Conservation (phyloP, 1,140 invertebrate genomes). For the Cydia amplana region DNA sequence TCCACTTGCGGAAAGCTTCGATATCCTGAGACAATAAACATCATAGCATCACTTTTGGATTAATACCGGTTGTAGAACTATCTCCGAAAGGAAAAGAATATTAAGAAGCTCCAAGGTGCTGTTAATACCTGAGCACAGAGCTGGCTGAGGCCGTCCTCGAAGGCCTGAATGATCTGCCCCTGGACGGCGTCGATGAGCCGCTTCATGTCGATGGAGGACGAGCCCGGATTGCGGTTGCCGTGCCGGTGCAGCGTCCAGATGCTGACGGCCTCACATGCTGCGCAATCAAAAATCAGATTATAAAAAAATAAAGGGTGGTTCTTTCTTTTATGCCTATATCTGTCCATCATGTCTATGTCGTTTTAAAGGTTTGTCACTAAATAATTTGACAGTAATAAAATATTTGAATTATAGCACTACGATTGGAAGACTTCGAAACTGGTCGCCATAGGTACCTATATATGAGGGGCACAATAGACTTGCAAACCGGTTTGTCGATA, state of each 20-base stretch:
- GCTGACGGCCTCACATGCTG: slow-evolving; percentile 61
- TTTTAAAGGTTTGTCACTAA: too few species aligned
- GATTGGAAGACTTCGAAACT: too few species aligned
- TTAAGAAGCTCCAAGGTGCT: neutral
- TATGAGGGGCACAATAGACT: too few species aligned
- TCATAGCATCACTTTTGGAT: neutral
- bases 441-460: too few species aligned
- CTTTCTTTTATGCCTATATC: too few species aligned
- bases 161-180: slow-evolving; percentile 53
- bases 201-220: slow-evolving; percentile 50
- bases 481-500: too few species aligned
- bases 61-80: too few species aligned
- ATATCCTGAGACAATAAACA: slow-evolving; percentile 51
- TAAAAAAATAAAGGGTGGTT: too few species aligned
- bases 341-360: too few species aligned
- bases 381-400: too few species aligned
- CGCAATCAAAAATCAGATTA: neutral
- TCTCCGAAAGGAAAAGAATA: neutral
- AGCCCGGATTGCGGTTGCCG: slow-evolving; percentile 63
- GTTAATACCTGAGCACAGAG: slow-evolving; percentile 59
- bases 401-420: too few species aligned
- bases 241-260: slow-evolving; percentile 63
- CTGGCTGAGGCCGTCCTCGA: slow-evolving; percentile 46
- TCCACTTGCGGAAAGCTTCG: slow-evolving; percentile 55
- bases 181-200: slow-evolving; percentile 47